Percentiles rank a stretch among this genome's conserved stretches.
Evolutionary conservation across 2,888 invertebrate species (phyloP).

Genomic region (Aphidius colemani): DNA sequence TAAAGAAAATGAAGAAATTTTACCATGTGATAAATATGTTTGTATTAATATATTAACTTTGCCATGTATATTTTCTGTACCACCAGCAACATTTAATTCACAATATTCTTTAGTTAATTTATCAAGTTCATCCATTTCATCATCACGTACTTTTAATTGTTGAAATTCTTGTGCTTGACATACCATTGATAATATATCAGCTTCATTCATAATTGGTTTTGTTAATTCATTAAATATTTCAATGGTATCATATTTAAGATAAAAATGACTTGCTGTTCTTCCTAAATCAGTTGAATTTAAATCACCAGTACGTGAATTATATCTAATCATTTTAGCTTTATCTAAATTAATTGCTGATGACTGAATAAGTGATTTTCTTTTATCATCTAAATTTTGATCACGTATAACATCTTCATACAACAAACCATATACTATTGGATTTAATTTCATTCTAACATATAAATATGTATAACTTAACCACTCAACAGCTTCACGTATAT

Average conservation of each 20-base stretch:
- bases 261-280: conserved; percentile 95
- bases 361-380: conserved; percentile 78
- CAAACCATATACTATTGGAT: conserved; percentile 80
- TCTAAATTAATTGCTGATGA: conserved; percentile 85
- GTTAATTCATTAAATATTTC: conserved; percentile 88
- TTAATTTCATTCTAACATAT: conserved; percentile 90
- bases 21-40: conserved; percentile 82
- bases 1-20: conserved; percentile 81
- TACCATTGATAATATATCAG: conserved; percentile 87
- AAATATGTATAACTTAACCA: conserved; percentile 98
- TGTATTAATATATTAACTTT: conserved; percentile 96
- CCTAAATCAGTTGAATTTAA: conserved; percentile 86
- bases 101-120: conserved; percentile 74
- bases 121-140: conserved; percentile 91
- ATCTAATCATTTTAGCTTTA: conserved; percentile 92
- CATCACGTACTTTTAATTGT: conserved; percentile 92
- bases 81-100: conserved; percentile 78
- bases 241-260: conserved; percentile 95
- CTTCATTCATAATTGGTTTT: conserved; percentile 80
- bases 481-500: conserved; percentile 92
- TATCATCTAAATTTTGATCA: conserved; percentile 79
- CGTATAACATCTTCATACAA: conserved; percentile 69
- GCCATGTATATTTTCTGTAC: conserved; percentile 87
- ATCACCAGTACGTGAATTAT: conserved; percentile 81
- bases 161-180: conserved; percentile 93